Evolutionary conservation across 2,113 vertebrate species (phyloP), one percentile per base, ranked within the genome.

Genomic region (Hypanus sabinus): DNA sequence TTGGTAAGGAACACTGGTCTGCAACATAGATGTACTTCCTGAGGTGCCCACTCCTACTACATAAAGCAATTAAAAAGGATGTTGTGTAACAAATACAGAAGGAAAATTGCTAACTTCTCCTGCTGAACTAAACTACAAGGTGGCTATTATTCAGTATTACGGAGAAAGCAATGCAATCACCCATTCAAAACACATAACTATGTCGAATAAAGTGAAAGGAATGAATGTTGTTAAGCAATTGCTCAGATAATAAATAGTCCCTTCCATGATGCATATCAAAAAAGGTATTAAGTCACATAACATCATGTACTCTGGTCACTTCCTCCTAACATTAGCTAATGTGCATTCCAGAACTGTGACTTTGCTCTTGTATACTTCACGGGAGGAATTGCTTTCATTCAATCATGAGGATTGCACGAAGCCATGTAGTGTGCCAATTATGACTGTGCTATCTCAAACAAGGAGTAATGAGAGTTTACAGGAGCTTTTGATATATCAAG

Each of bases 301-400:
- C 57, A 88, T 62, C 83, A 88, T 18, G 12, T 30, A 70, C 68
- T 70, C 1, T 62, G 12, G 57, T 88, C 27, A 88, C 57, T 88
- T 55, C 57, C 83, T 30, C 30, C 55, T 12, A 88, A 88, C 83
- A 88, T 88, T 88, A 62, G 57, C n/a, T 62, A 88, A 27, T 88
- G 83, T 62, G 46, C 27, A 12, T 88, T 88, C 27, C 57, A 88
- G 83, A 88, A 30, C 83, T 88, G 83, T 62, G 83, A 88, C 83
- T 55, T 62, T 60, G 83, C 27, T 88, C 57, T 62, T 30, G 60
- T 88, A 14, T 11, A 60, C 60, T 88, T 88, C 83, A 55, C 62
- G 83, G 60, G 14, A 87, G 11, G 83, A 88, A 62, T 88, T 88
- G 60, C 57, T 60, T 62, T 88, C 12, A 60, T 30, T 88, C 83